Evolutionary conservation across 1,140 invertebrate genomes (phyloP), one percentile per base, ranked within the genome.

Genomic region (Scaptomyza graminum): DNA sequence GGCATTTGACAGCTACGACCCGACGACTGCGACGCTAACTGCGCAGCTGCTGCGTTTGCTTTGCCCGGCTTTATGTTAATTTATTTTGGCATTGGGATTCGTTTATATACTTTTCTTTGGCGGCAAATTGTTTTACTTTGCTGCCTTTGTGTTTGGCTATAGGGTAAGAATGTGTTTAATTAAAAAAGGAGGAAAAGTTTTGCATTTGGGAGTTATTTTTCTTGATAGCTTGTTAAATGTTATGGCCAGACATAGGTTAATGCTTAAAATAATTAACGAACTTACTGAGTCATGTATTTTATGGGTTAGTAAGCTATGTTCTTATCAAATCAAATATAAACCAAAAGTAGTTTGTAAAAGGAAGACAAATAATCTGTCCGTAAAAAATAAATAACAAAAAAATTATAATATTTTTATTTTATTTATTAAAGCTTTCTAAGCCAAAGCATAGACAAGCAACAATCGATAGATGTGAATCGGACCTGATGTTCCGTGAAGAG

Each of bases 1-100:
- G 82, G 83, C 82, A 75, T 85, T 87, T 85, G 83, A 85, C 82
- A 85, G 82, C 82, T 87, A 78, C 66, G 67, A 18, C 44, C 43
- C 78, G 57, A 9, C 46, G 22, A 56, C 52, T 0, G 12, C 52
- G 52, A 22, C 37, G 12, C 9, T 8, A n/a, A 41, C 37, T 41
- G 37, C 28, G 59, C 60, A 61, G 55, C 59, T 13, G 39, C 68
- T 44, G 49, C 47, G 34, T 28, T 37, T 41, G n/a, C 43, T 34
- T 34, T 46, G 57, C 67, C 65, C 66, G 51, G 67, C 71, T 65
- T 74, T 82, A 87, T 85, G 78, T 82, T 85, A 85, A 85, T 85
- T 85, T 82, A 85, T 80, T 84, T 84, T 63, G 65, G 62, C 76
- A 80, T 72, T 69, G 57, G 61, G 39, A 68, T 72, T 83, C 74